Evolutionary conservation across 92 coral and sea anemone genomes (phyloP).

Genomic region (Heteractis magnifica): DNA sequence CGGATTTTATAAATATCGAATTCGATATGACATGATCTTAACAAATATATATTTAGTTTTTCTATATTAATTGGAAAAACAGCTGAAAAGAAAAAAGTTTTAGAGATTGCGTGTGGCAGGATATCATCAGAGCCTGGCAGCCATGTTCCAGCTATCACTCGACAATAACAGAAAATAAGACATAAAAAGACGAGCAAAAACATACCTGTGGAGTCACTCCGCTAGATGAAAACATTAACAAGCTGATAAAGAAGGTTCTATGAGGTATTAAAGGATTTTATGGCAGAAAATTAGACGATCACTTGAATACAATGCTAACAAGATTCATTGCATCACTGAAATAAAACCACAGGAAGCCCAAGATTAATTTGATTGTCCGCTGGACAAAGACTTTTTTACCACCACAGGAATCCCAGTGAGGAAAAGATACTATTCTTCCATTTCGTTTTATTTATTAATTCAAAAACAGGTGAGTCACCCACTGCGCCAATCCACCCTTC

Average conservation of each 20-base stretch:
- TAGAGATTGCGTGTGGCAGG: background rate
- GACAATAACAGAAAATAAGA: background rate
- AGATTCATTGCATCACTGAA: constrained; percentile 35
- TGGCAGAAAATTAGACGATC: background rate
- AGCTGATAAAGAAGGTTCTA: no score
- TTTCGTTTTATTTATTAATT: no score
- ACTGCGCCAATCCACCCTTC: no score
- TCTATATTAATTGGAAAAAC: background rate
- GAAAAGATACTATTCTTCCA: background rate
- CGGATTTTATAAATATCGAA: background rate
- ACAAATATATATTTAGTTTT: background rate
- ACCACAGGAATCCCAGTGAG: constrained; percentile 25
- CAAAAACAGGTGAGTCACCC: no score
- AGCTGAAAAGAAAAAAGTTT: background rate
- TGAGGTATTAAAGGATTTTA: constrained; percentile 8
- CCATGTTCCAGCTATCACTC: background rate
- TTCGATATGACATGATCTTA: background rate
- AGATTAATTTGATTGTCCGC: background rate
- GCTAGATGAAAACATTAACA: constrained; percentile 63
- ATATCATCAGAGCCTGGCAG: background rate
- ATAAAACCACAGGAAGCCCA: constrained; percentile 24
- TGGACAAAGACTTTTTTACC: background rate
- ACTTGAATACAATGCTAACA: constrained; percentile 1
- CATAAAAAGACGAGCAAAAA: background rate
- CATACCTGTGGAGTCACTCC: constrained; percentile 81